Evolutionary conservation across 2,888 invertebrate genomes (phyloP), one percentile per base, ranked within the genome.

Genomic region (Leptopterna dolabrata): DNA sequence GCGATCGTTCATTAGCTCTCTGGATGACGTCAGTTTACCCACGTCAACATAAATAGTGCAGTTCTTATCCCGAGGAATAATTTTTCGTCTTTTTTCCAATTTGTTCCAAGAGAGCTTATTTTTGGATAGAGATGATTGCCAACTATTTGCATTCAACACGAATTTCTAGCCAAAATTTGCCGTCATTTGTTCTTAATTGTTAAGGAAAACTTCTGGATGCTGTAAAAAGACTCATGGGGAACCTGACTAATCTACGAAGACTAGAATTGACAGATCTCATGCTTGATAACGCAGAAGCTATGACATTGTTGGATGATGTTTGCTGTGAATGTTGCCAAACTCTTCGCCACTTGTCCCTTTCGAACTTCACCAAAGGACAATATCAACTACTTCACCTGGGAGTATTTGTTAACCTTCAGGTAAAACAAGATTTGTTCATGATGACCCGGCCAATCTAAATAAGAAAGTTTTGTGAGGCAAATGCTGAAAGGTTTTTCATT

Each of bases 341-440:
- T 6, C 92, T 97, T 90, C 91, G 92, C 24, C 93, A 93, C 0
- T 92, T 97, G 30, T 93, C 94, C 87, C 91, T 97, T n/a, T 93
- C 96, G 9, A 97, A 97, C 91, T 93, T 95, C 3, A 96, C 96
- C 0, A 95, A 94, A 90, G 92, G 93, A 6, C 93, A 94, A 76
- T 95, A 95, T 90, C 94, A 95, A 43, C 92, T 97, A 27, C 92
- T 96, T 88, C 96, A 96, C 90, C 94, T 95, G 36, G 96, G 96
- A 0, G 94, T 96, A 41, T 96, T 97, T 91, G 91, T 96, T 30
- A 95, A 96, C 91, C 93, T 97, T 86, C 92, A 94, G 90, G 95
- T 94, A 88, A 24, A 41, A 41, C 16, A 36, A 27, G 4, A 47
- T 27, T 63, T 71, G 71, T 27, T 2, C 3, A 30, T 9, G 19